Conservation (phyloP, 2,888 invertebrate genomes). For the Coenonympha arcania region DNA sequence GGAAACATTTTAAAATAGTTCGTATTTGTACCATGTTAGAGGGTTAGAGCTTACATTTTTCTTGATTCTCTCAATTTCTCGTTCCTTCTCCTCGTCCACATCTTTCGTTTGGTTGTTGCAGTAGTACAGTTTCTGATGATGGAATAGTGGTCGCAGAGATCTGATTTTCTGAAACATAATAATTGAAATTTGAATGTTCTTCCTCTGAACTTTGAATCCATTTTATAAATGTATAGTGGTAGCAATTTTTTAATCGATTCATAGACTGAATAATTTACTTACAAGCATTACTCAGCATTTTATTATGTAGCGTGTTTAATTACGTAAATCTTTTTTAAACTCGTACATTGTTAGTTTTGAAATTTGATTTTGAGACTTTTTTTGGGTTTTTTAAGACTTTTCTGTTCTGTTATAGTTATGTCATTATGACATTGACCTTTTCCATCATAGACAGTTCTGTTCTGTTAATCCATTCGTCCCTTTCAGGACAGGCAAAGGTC, state of each 20-base stretch:
- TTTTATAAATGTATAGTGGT: too few species aligned
- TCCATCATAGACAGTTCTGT: too few species aligned
- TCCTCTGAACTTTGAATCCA: too few species aligned
- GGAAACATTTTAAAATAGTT: too few species aligned
- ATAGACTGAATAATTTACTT: constrained; percentile 16
- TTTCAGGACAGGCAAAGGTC: too few species aligned
- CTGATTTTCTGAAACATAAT: constrained; percentile 35
- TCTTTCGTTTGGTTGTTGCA: constrained; percentile 30
- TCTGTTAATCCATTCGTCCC: too few species aligned
- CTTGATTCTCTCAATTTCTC: constrained; percentile 54
- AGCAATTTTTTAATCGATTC: neutral
- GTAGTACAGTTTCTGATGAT: constrained; percentile 14
- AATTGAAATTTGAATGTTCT: neutral
- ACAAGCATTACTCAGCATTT: constrained; percentile 31
- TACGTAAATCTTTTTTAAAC: neutral
- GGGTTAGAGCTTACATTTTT: constrained; percentile 49
- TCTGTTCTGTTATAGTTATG: too few species aligned
- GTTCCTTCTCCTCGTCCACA: constrained; percentile 54
- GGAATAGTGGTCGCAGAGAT: constrained; percentile 14
- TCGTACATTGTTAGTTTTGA: too few species aligned
- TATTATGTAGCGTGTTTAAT: neutral
- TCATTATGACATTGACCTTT: neutral
- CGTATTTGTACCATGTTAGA: too few species aligned
- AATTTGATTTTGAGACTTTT: neutral
- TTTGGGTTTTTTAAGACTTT: too few species aligned